These are phyloP conservation scores for Teleopsis dalmanni DNA, from an alignment of 1,140 invertebrate genomes.

Conservation along the genomic window DNA sequence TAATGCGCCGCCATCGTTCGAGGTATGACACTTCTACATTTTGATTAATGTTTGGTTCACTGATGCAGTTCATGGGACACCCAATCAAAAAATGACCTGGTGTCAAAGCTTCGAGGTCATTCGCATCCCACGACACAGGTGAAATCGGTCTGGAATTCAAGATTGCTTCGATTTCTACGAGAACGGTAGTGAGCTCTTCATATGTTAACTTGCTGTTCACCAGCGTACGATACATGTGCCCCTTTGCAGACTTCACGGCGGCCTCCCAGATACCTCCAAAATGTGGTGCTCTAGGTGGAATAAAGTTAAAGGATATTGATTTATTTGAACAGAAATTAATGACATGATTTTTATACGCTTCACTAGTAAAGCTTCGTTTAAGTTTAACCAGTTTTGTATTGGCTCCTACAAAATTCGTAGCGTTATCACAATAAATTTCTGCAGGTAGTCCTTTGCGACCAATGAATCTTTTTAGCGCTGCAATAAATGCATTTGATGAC, in stretches of 20 bases:
- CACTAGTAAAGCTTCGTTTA: too few relatives aligned
- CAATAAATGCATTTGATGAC: neutral
- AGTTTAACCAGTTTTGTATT: too few relatives aligned
- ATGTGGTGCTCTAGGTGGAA: conserved; percentile 12
- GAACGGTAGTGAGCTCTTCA: conserved; percentile 26
- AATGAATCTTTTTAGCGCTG: neutral
- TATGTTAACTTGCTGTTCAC: too few relatives aligned
- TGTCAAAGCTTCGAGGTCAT: conserved; percentile 18
- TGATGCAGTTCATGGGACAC: conserved; percentile 6
- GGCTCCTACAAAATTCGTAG: conserved; percentile 18
- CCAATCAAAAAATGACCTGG: conserved; percentile 27
- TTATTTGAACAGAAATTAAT: too few relatives aligned
- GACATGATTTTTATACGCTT: too few relatives aligned
- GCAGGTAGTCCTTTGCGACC: neutral
- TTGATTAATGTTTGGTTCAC: neutral
- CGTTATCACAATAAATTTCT: conserved; percentile 10
- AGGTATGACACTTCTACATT: neutral
- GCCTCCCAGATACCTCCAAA: conserved; percentile 20
- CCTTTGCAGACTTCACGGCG: conserved; percentile 17
- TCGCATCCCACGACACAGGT: conserved; percentile 15
- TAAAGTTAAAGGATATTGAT: conserved; percentile 15
- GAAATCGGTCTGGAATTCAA: conserved; percentile 25
- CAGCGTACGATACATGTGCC: conserved; percentile 18
- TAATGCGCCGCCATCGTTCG: neutral
- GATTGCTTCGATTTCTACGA: conserved; percentile 22